Base-by-base conservation (phyloP, 2,888 invertebrate genomes). In the Hemicrepidius hirtus region DNA sequence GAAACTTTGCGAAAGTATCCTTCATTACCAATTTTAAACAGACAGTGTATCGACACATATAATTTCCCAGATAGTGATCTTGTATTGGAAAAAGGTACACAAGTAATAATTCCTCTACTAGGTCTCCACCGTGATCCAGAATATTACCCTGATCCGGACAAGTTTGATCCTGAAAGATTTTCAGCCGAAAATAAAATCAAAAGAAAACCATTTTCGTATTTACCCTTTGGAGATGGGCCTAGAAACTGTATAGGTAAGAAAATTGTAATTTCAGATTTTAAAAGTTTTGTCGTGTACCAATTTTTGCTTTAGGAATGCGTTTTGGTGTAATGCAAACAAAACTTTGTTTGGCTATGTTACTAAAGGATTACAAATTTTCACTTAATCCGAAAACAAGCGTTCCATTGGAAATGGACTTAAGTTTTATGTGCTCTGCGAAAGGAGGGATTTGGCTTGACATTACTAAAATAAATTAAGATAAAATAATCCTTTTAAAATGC, bases 1-100 rank as follows among this genome's bases (percentile, higher is more conserved):
- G 86, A 87, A 80, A 83, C 85, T 0, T 77, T 86, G 16, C 77
- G 87, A n/a, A 79, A 83, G 50, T 84, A 84, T 72, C 84, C 86
- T 4, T 81, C 84, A 9, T 78, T 82, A 3, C 71, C 80, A 0
- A 67, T 81, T 10, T 37, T 83, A 20, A 71, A 74, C 57, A 70
- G 76, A 37, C 55, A 74, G 20, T 78, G 79, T 62, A 76, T 77
- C 4, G 68, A 77, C 20, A 44, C 64, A 12, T 85, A 84, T 73
- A 74, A 66, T 16, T 46, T 85, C 13, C 84, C 85, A 0, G 80
- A 77, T 9, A 81, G 82, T 0, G 78, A 84, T 6, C 65, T 83
- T 0, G 73, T 76, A 1, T 71, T 87, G 10, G 82, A 83, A 49
- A 81, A 82, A 65, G 86, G 85, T 3, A 81, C 80, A 4, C 75